Base-by-base conservation (phyloP, 2,797 vertebrate species). In the Xyrichtys novacula region DNA sequence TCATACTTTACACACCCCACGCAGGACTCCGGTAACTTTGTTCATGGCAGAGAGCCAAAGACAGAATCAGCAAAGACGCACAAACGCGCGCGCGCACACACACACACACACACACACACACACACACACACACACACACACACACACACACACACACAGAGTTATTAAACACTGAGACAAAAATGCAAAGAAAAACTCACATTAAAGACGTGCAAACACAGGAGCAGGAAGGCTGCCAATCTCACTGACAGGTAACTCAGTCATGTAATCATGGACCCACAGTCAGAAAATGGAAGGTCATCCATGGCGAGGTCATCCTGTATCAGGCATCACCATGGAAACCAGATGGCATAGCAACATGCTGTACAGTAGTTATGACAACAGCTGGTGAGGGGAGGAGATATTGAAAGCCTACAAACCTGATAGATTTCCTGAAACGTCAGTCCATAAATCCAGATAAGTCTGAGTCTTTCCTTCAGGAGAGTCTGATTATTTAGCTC, bases 1-100 rank as follows among this genome's bases (percentile, higher is more conserved):
- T 91, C 95, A 95, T 96, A 2, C 39, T 39, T 38, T 47, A 40
- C 40, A 53, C 47, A 65, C 39, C 69, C 17, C 20, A 34, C 32
- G n/a, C 42, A 31, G 17, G n/a, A 28, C 19, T 49, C 34, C 65
- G 6, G 11, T 50, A 5, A 55, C 16, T 36, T 54, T 11, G 19
- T 53, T 17, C 23, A 19, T 39, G 11, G 38, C 14, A 20, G 12
- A 42, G n/a, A n/a, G n/a, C n/a, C n/a, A n/a, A n/a, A n/a, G n/a
- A n/a, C 39, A 48, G 1, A 52, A 26, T 7, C 7, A 4, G 42
- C 6, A 6, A 11, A n/a, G n/a, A n/a, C n/a, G n/a, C n/a, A n/a
- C n/a, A n/a, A n/a, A n/a, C n/a, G n/a, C n/a, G n/a, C n/a, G 7
- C 31, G 11, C 31, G 11, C 31, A 32, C 31, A 32, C 7, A 32